phyloP scores from a whole-genome alignment of 2,888 invertebrate genomes.

The Mimas tiliae region DNA sequence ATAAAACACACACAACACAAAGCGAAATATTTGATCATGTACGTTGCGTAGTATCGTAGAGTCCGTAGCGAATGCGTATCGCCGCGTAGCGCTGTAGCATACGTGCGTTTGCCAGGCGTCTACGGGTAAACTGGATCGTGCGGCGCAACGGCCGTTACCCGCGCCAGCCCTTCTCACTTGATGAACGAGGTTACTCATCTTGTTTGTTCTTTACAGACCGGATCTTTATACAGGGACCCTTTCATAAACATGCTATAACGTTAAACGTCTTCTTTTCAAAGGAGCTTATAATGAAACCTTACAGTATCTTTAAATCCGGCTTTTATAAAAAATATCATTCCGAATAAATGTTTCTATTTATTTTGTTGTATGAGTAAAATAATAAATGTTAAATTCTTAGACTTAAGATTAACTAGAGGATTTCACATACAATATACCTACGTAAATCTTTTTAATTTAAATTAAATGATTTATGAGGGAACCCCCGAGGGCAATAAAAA shows the following conservation, averaged over 20 bases:
- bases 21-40: constrained; percentile 30
- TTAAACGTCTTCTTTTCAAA: constrained; percentile 44
- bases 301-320: neutral
- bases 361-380: neutral
- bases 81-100: constrained; percentile 26
- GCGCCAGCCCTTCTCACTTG: constrained; percentile 44
- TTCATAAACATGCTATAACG: constrained; percentile 51
- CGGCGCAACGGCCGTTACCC: constrained; percentile 42
- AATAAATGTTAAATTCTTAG: neutral
- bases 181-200: constrained; percentile 57
- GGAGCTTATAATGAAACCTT: constrained; percentile 30
- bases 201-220: constrained; percentile 60
- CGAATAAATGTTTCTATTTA: neutral
- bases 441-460: too few relatives aligned
- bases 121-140: constrained; percentile 51
- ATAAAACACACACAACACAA: constrained; percentile 41
- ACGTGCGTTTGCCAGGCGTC: constrained; percentile 46
- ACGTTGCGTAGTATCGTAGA: constrained; percentile 43
- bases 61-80: constrained; percentile 32
- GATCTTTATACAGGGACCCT: constrained; percentile 51
- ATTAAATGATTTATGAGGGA: too few relatives aligned
- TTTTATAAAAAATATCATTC: neutral
- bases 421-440: too few relatives aligned
- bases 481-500: too few relatives aligned
- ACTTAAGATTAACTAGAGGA: too few relatives aligned